phyloP scores from a whole-genome alignment of 2,113 vertebrate genomes.

The Lonchura striata region DNA sequence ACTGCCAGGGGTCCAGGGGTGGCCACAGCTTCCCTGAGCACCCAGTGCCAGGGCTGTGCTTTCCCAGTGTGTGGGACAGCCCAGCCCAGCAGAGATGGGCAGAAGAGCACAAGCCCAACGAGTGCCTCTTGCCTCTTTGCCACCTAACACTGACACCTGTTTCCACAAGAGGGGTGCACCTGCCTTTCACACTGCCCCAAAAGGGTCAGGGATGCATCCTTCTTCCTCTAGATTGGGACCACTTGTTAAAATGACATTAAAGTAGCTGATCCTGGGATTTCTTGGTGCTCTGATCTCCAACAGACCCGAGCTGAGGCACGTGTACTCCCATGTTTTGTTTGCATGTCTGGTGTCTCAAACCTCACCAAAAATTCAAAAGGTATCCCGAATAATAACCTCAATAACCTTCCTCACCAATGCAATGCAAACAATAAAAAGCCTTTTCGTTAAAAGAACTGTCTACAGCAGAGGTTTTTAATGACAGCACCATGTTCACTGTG shows the following conservation, averaged over 20 bases:
- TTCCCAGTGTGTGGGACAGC: rapidly evolving
- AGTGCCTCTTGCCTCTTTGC: not conserved
- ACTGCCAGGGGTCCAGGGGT: not conserved
- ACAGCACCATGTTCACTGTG: not conserved
- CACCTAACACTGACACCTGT: not conserved
- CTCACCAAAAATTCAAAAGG: not conserved
- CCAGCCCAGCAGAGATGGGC: not conserved
- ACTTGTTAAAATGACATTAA: not conserved
- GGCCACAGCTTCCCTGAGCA: not conserved
- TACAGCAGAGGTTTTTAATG: not conserved
- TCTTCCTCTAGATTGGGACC: not conserved
- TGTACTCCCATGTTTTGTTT: not conserved
- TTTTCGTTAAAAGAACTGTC: not conserved
- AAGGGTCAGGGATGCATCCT: not conserved
- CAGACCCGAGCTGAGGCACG: not conserved
- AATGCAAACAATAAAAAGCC: not conserved
- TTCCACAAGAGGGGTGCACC: not conserved
- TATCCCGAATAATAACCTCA: not conserved
- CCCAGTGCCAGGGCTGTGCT: not conserved
- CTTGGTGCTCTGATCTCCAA: not conserved
- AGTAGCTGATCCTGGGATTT: not conserved
- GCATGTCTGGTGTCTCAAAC: not conserved
- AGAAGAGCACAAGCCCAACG: not conserved
- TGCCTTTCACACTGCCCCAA: not conserved
- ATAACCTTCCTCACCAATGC: not conserved